phyloP scores from a whole-genome alignment of 2,797 vertebrate genomes.

The Rousettus madagascariensis region DNA sequence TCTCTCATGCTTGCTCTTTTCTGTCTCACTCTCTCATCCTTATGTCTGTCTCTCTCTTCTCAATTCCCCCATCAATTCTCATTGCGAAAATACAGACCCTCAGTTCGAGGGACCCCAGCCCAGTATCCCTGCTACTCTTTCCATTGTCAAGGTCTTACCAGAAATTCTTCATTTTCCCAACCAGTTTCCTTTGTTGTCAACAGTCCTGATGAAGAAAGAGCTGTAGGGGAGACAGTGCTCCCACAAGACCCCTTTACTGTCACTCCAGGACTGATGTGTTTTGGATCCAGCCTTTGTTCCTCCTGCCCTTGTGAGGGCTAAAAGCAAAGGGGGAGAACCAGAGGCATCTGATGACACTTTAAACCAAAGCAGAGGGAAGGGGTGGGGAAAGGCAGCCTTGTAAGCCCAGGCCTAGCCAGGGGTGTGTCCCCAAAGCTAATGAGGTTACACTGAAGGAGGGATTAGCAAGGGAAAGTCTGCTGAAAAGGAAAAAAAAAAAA shows the following conservation, averaged over 20 bases:
- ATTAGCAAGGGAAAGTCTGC: slow-evolving; percentile 43
- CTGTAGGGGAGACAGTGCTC: background rate
- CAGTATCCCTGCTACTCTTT: background rate
- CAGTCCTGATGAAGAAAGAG: slow-evolving; percentile 32
- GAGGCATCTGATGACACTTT: slow-evolving; percentile 67
- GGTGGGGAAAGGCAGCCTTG: slow-evolving; percentile 75
- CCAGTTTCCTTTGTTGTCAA: slow-evolving; percentile 59
- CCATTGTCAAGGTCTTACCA: slow-evolving; percentile 81
- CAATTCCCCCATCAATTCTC: background rate
- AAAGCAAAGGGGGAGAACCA: slow-evolving; percentile 72
- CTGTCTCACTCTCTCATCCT: background rate
- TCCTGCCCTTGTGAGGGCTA: slow-evolving; percentile 73
- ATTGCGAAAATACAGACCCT: background rate
- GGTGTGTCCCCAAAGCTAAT: slow-evolving; percentile 73
- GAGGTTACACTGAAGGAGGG: slow-evolving; percentile 70
- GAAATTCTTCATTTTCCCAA: slow-evolving; percentile 81
- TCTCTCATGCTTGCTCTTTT: background rate
- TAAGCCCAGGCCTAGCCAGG: slow-evolving; percentile 64
- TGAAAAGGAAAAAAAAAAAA: slow-evolving; percentile 50
- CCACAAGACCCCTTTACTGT: slow-evolving; percentile 37
- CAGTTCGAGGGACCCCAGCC: background rate
- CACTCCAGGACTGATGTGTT: background rate
- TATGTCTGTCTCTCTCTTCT: background rate
- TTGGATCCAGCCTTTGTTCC: background rate
- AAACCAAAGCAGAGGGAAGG: slow-evolving; percentile 72